These are phyloP conservation scores for Hetaerina titia DNA, from an alignment of 2,888 invertebrate genomes.

Conservation along the genomic window DNA sequence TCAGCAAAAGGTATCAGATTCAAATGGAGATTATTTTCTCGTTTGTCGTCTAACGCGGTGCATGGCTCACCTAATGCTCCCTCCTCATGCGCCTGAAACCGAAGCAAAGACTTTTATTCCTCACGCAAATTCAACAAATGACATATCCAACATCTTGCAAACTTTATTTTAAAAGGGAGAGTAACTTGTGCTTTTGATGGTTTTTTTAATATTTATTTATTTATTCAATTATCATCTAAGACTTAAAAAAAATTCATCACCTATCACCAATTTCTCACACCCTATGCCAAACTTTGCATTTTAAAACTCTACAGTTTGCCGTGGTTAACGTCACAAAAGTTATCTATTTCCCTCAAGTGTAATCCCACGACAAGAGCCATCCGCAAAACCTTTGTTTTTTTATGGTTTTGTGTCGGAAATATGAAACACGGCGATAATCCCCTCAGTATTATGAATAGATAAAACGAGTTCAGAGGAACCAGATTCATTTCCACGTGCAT, in stretches of 20 bases:
- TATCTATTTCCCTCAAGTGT: background rate
- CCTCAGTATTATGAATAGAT: background rate
- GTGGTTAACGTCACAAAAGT: background rate
- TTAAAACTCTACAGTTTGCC: background rate
- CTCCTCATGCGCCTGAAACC: background rate
- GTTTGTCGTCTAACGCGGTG: too few relatives aligned
- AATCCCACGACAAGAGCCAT: background rate
- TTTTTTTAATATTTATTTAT: constrained; percentile 53
- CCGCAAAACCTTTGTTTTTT: background rate
- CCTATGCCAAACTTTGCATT: background rate
- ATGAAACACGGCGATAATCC: background rate
- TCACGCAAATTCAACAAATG: background rate
- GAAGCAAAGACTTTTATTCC: constrained; percentile 18
- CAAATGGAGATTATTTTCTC: too few relatives aligned
- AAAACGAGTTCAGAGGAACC: background rate
- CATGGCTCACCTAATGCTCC: background rate
- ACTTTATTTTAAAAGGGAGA: constrained; percentile 13
- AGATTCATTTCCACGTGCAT: background rate
- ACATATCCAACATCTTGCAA: background rate
- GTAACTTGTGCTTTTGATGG: constrained; percentile 30
- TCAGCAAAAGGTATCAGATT: too few relatives aligned
- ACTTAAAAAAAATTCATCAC: background rate
- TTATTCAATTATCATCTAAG: constrained; percentile 42
- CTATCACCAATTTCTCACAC: background rate
- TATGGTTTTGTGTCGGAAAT: background rate